Evolutionary conservation across 2,888 invertebrate species (phyloP).

Genomic region (Agriopis aurantiaria): DNA sequence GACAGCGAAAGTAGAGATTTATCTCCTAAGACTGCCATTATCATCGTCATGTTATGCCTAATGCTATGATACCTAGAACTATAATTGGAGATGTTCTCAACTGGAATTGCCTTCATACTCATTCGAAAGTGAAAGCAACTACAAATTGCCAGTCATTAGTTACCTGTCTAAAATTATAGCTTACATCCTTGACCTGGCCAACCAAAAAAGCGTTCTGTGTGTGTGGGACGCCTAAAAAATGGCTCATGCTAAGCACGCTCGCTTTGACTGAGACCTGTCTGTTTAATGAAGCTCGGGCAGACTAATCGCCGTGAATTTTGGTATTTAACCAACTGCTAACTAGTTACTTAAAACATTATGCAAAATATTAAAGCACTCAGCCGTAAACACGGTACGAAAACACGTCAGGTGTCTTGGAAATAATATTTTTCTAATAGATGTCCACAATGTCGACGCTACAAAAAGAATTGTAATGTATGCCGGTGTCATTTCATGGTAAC

Average conservation of each 20-base stretch:
- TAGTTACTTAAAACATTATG: neutral
- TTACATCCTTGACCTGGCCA: slow-evolving; percentile 44
- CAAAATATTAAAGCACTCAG: slow-evolving; percentile 5
- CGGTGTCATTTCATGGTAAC: slow-evolving; percentile 30
- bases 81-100: slow-evolving; percentile 10
- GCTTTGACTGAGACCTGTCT: slow-evolving; percentile 24
- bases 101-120: slow-evolving; percentile 19
- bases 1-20: slow-evolving; percentile 13
- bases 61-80: slow-evolving; percentile 4
- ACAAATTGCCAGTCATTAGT: slow-evolving; percentile 39
- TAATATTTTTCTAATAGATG: slow-evolving; percentile 8
- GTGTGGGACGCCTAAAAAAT: slow-evolving; percentile 41
- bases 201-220: slow-evolving; percentile 29
- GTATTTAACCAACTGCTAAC: neutral
- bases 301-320: slow-evolving; percentile 25
- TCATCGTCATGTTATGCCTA: slow-evolving; percentile 2
- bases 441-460: slow-evolving; percentile 7
- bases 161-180: slow-evolving; percentile 34
- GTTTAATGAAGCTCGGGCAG: slow-evolving; percentile 23
- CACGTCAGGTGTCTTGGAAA: slow-evolving; percentile 4
- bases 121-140: slow-evolving; percentile 36
- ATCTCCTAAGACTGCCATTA: slow-evolving; percentile 2
- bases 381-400: slow-evolving; percentile 9
- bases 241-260: slow-evolving; percentile 29
- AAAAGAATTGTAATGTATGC: slow-evolving; percentile 24